Evolutionary conservation across 2,113 vertebrate species (phyloP), one percentile per base, ranked within the genome.

Genomic region (Prinia subflava): DNA sequence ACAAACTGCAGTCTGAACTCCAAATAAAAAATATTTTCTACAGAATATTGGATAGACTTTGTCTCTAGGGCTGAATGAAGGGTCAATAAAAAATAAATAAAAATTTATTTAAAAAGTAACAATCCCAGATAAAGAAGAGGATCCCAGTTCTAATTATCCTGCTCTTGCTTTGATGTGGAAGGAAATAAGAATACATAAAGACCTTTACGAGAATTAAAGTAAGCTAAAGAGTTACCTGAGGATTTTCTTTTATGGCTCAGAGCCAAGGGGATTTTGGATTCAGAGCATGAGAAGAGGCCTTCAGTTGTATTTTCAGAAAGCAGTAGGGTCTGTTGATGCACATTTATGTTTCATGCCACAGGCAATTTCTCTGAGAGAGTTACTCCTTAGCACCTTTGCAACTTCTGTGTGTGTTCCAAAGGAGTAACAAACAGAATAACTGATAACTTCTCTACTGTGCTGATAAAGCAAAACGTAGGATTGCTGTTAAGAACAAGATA

Each of bases 401-500:
- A 23, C 42, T 92, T 94, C 65, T 8, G 3, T 86, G 2, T 74
- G 39, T 83, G 76, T 57, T 88, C 74, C 91, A 95, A 93, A 73
- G 53, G 28, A 82, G 44, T 76, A 64, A 96, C 60, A 75, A 83
- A 62, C 6, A 11, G 79, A 94, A 56, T 76, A 88, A 80, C 55
- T 70, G 44, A 15, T 81, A 89, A 78, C 31, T 82, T 92, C 78
- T 82, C 59, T 55, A 18, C 37, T 88, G 39, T 94, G 90, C 91
- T 97, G 94, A 88, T 64, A 59, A 94, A 96, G 96, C 78, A 95
- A 90, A 96, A 91, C 24, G 13, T 18, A 76, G 12, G 41, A 57
- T 16, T 76, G 17, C 37, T 84, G 31, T 76, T 90, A 95, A 84
- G 91, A 94, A 52, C 47, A 60, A 83, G 83, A 81, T 88, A 94